These are phyloP conservation scores for Onthophagus taurus DNA, from an alignment of 1,140 invertebrate genomes.

Conservation along the genomic window DNA sequence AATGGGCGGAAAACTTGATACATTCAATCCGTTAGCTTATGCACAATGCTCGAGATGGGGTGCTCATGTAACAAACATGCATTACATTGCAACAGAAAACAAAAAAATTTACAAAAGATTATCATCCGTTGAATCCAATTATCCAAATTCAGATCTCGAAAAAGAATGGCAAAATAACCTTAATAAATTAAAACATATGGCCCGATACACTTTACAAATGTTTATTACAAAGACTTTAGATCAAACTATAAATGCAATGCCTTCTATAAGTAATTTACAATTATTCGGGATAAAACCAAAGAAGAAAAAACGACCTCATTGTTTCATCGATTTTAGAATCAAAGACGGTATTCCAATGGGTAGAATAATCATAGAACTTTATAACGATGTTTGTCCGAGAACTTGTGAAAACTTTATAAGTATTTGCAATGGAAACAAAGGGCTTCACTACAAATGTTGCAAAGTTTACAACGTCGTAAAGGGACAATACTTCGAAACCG, in stretches of 20 bases:
- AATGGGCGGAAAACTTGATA: slow-evolving; percentile 26
- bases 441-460: slow-evolving; percentile 35
- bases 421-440: slow-evolving; percentile 43
- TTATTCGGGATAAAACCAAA: slow-evolving; percentile 3
- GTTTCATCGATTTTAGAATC: slow-evolving; percentile 32
- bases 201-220: slow-evolving; percentile 3
- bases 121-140: slow-evolving; percentile 10
- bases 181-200: slow-evolving; percentile 17
- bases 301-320: slow-evolving; percentile 9
- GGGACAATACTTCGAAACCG: slow-evolving; percentile 46
- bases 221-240: slow-evolving; percentile 23
- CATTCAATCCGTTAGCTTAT: slow-evolving; percentile 27
- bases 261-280: slow-evolving; percentile 32
- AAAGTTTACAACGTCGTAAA: slow-evolving; percentile 41
- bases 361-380: slow-evolving; percentile 48
- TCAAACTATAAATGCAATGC: slow-evolving; percentile 18
- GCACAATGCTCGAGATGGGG: slow-evolving; percentile 20
- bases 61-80: slow-evolving; percentile 19
- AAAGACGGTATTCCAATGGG: slow-evolving; percentile 37
- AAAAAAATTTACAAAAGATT: slow-evolving; percentile 19
- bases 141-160: slow-evolving; percentile 5
- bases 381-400: slow-evolving; percentile 48
- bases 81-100: slow-evolving; percentile 21
- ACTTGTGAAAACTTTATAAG: slow-evolving; percentile 56
- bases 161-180: slow-evolving; percentile 20